phyloP scores from a whole-genome alignment of 2,797 vertebrate species.

The Heliangelus exortis region DNA sequence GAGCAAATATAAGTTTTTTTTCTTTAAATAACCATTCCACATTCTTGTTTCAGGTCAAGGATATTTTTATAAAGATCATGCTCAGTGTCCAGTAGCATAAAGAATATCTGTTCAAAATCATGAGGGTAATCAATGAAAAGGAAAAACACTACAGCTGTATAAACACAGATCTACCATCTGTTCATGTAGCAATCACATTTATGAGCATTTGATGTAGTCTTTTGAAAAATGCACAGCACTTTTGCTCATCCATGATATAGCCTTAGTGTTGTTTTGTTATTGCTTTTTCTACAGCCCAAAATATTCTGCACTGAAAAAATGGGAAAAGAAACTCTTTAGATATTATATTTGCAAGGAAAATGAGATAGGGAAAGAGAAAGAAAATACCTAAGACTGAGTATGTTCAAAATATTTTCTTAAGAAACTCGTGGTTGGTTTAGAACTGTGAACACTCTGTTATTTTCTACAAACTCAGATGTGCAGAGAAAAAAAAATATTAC shows the following conservation, averaged over 20 bases:
- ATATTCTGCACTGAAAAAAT: background rate
- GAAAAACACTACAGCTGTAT: background rate
- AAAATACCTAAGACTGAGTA: background rate
- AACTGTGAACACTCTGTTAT: background rate
- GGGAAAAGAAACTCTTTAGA: background rate
- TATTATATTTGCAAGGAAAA: background rate
- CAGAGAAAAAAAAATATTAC: background rate
- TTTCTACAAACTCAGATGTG: background rate
- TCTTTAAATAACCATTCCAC: background rate
- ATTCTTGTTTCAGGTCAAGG: background rate
- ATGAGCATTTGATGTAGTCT: background rate
- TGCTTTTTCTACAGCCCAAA: background rate
- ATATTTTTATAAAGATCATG: background rate
- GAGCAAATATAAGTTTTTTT: background rate
- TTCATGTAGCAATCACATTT: background rate
- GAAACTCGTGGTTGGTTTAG: background rate
- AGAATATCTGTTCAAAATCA: background rate
- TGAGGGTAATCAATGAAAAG: conserved; percentile 9
- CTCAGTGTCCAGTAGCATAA: background rate
- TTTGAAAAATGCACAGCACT: background rate
- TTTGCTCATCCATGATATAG: background rate
- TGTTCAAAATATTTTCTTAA: background rate
- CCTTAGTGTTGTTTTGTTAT: background rate
- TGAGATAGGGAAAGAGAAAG: background rate
- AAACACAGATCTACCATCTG: background rate